phyloP scores from a whole-genome alignment of 2,888 invertebrate genomes.

The Dasypogon diadema region DNA sequence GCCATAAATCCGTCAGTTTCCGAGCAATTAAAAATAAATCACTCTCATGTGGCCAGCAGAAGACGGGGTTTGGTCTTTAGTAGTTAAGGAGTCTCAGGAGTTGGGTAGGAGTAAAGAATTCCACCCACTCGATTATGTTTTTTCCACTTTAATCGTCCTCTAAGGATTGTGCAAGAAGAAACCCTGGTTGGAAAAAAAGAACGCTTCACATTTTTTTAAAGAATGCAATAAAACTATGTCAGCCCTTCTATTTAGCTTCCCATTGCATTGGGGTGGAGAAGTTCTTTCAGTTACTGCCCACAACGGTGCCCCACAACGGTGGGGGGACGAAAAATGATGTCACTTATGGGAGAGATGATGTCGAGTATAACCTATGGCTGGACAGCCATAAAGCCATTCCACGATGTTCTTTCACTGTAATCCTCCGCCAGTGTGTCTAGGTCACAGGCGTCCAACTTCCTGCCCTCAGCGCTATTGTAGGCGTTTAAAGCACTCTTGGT shows the following conservation, averaged over 20 bases:
- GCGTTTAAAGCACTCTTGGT: not conserved
- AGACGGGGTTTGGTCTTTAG: slow-evolving; percentile 8
- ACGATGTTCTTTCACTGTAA: not conserved
- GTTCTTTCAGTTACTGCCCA: not conserved
- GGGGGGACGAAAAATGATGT: slow-evolving; percentile 33
- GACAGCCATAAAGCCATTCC: slow-evolving; percentile 32
- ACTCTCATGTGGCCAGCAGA: slow-evolving; percentile 58
- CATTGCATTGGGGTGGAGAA: not conserved
- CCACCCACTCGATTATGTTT: slow-evolving; percentile 51
- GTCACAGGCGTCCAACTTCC: not conserved
- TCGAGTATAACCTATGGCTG: slow-evolving; percentile 9
- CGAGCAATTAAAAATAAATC: slow-evolving; percentile 60
- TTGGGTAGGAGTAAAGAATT: slow-evolving; percentile 17
- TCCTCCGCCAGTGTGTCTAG: slow-evolving; percentile 4
- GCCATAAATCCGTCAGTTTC: slow-evolving; percentile 60
- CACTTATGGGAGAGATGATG: slow-evolving; percentile 24
- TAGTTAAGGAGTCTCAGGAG: slow-evolving; percentile 21
- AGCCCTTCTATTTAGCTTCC: not conserved
- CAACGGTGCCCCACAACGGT: not conserved
- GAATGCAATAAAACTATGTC: slow-evolving; percentile 7
- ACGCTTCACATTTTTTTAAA: not conserved
- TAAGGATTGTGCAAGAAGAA: not conserved
- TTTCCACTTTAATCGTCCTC: slow-evolving; percentile 42
- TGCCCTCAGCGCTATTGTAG: not conserved
- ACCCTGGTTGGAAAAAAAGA: not conserved